Base-by-base conservation (phyloP, 1,140 invertebrate species). In the Helicorthomorpha holstii region DNA sequence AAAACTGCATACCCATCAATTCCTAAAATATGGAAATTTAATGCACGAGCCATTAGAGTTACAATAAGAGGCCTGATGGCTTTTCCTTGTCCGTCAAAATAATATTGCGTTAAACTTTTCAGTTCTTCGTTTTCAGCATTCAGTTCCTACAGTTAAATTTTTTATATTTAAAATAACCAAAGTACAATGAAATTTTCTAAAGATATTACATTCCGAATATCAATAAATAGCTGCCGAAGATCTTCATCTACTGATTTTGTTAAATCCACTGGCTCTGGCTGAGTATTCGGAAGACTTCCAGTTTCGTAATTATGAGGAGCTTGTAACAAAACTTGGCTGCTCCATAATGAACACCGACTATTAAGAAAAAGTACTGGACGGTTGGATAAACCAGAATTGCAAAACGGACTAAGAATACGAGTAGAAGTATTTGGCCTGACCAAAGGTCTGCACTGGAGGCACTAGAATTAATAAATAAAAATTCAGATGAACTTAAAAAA, bases 31-130 rank as follows among this genome's bases (percentile, higher is more conserved):
- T 92, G 87, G 65, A 81, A 81, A 71, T 93, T 94, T 65, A 92
- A 78, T 58, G 88, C 86, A 69, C 84, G 75, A 60, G 89, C 85
- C 81, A 93, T 89, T 41, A 94, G 74, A 59, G 93, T 79, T 21
- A 85, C 80, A 38, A 95, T 80, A 80, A 92, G 86, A 23, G 92
- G 92, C 61, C 92, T 77, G 50, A 96, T 73, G 45, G 88, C 86
- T 75, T 97, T 97, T 55, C 92, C 92, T 66, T 93, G 83, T 27
- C 91, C 91, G 72, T 93, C 87, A 72, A 97, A 95, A 71, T 96
- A 95, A 70, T 97, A 96, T 58, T 82, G 83, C 46, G 89, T 79
- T 69, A 95, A 88, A 59, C 81, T 81, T 64, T 82, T 79, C 60
- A 94, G 69, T 66, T 90, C 82, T 49, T 80, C 71, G 63, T 83